phyloP scores from a whole-genome alignment of 2,113 vertebrate genomes.

The Alethe castanea region DNA sequence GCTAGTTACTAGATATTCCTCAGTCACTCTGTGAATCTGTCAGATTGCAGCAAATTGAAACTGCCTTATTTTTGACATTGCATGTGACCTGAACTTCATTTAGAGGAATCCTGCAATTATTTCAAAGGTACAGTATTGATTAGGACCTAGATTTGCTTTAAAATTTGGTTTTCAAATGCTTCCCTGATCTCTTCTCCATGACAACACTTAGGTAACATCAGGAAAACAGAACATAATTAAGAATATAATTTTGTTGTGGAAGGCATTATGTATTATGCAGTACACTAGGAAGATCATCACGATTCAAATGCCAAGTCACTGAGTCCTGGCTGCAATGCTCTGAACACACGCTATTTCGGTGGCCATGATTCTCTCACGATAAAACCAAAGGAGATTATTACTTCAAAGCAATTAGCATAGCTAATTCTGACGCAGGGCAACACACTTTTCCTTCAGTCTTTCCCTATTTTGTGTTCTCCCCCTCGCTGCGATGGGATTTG shows the following conservation, averaged over 20 bases:
- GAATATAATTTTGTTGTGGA: slow-evolving; percentile 21
- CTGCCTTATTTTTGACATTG: slow-evolving; percentile 58
- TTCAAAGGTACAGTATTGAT: slow-evolving; percentile 64
- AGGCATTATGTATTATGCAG: neutral
- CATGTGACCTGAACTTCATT: slow-evolving; percentile 66
- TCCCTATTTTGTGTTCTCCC: neutral
- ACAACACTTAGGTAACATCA: neutral
- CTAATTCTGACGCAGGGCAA: slow-evolving; percentile 10
- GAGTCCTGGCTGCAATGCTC: neutral
- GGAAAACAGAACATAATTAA: slow-evolving; percentile 41
- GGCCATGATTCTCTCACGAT: neutral
- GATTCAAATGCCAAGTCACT: neutral
- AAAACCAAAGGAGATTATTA: neutral
- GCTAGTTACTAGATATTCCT: slow-evolving; percentile 58
- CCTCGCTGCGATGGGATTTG: neutral
- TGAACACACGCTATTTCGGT: neutral
- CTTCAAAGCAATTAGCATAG: neutral
- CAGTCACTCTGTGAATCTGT: slow-evolving; percentile 47
- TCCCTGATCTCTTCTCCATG: neutral
- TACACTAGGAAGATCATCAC: neutral
- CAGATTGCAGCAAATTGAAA: slow-evolving; percentile 57
- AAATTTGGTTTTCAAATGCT: slow-evolving; percentile 56
- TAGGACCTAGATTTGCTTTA: slow-evolving; percentile 27
- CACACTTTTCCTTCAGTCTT: neutral
- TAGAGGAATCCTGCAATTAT: slow-evolving; percentile 56